Evolutionary conservation across 2,888 invertebrate species (phyloP).

Genomic region (Acanthosoma haemorrhoidale): DNA sequence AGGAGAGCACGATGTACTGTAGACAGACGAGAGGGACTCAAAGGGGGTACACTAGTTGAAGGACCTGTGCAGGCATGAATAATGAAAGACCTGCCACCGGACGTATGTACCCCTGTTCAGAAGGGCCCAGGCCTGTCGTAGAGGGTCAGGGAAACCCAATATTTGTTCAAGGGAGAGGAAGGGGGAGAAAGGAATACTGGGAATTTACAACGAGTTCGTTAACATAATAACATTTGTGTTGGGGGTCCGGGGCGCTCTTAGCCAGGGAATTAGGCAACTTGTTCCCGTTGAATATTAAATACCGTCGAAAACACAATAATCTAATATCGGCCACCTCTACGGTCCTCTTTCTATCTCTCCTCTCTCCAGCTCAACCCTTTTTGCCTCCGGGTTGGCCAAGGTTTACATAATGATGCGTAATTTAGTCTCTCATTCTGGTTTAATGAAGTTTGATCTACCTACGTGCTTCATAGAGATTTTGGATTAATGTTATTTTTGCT

Average conservation of each 20-base stretch:
- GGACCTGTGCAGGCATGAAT: not conserved
- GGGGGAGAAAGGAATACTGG: constrained; percentile 20
- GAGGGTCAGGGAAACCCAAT: constrained; percentile 8
- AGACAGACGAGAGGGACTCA: too few species aligned
- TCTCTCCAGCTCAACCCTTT: too few species aligned
- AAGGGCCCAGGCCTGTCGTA: not conserved
- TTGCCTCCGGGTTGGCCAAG: not conserved
- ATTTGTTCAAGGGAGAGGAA: constrained; percentile 2
- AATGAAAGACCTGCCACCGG: constrained; percentile 10
- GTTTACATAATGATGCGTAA: too few species aligned
- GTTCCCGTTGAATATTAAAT: constrained; percentile 25
- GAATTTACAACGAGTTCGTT: constrained; percentile 26
- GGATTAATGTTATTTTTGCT: too few species aligned
- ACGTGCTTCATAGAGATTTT: too few species aligned
- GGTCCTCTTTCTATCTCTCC: constrained; percentile 9
- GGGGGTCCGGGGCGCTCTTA: not conserved
- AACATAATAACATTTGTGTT: constrained; percentile 23
- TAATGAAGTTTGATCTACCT: too few species aligned
- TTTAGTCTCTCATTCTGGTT: too few species aligned
- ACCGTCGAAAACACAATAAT: constrained; percentile 27
- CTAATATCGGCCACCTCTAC: constrained; percentile 13
- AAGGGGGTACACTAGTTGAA: too few species aligned
- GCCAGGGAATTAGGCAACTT: constrained; percentile 14
- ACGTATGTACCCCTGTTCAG: not conserved
- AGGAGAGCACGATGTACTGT: too few species aligned